Conservation (phyloP, 2,113 vertebrate species). For the Martes martes region DNA sequence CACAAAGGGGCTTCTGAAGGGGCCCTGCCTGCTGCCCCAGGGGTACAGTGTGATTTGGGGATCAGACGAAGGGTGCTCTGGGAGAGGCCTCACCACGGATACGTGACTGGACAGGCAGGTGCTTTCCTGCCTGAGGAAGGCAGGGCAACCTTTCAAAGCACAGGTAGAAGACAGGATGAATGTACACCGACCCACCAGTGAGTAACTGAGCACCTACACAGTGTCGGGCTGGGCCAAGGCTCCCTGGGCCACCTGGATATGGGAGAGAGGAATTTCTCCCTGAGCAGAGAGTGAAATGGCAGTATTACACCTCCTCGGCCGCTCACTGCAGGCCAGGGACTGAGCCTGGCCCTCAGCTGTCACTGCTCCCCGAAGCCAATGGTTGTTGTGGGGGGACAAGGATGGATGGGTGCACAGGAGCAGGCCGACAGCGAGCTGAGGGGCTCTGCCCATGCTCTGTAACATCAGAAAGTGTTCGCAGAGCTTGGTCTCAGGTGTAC, state of each 20-base stretch:
- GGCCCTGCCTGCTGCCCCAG: neutral
- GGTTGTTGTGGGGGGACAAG: neutral
- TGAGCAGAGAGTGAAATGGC: neutral
- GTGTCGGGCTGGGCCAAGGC: neutral
- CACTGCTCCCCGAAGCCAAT: neutral
- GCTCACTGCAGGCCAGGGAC: neutral
- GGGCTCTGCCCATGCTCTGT: neutral
- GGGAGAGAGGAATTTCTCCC: neutral
- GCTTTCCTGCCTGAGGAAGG: neutral
- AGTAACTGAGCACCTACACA: neutral
- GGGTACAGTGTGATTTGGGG: neutral
- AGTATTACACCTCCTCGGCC: neutral
- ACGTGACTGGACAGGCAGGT: rapidly evolving
- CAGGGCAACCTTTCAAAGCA: too few species aligned
- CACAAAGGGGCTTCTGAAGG: neutral
- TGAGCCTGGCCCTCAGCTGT: neutral
- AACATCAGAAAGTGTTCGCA: neutral
- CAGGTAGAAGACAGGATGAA: neutral
- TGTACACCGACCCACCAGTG: rapidly evolving
- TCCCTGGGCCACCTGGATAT: neutral
- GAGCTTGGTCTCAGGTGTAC: neutral
- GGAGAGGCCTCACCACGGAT: neutral
- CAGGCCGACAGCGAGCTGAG: neutral
- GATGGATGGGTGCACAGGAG: neutral
- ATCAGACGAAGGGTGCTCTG: neutral